Base-by-base conservation (phyloP, 1,140 invertebrate species). In the Panulirus ornatus region DNA sequence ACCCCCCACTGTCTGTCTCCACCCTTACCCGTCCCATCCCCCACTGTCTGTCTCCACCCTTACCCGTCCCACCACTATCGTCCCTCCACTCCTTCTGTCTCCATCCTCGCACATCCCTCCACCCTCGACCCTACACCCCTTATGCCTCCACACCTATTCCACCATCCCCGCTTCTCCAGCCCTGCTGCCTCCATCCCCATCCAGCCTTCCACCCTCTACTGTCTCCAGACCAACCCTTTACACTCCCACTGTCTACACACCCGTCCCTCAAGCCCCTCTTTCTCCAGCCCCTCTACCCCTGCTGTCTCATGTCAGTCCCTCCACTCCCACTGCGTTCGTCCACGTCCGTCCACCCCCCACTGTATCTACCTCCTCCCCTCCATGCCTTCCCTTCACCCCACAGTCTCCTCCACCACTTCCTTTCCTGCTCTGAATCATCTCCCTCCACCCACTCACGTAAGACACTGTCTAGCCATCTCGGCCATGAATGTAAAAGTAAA, bases 401-500 rank as follows among this genome's bases (percentile, higher is more conserved):
- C 22, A 2, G 5, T 34, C 47, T 58, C 47, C 44, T 42, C n/a
- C 79, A 47, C 79, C 63, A 66, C 63, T 22, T 19, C 5, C 63
- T 30, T 5, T 19, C 30, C 30, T 8, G 19, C 19, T 66, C 19
- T 5, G 5, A 5, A 66, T 22, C 22, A 30, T 22, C 63, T 66
- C 6, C 63, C 30, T 30, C 19, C 63, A 22, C 63, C 30, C 63
- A n/a, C 63, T 19, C n/a, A n/a, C n/a, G n/a, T n/a, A n/a, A n/a
- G n/a, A 1, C 40, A 38, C 36, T 6, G 40, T 9, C 71, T 36
- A 75, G 34, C 71, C 36, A 38, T 9, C 71, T 79, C 76, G 19
- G 66, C 36, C 44, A 85, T 44, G 58, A 85, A 85, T 63, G 70
- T 85, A 71, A 51, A 85, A 70, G 66, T 75, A 70, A 85, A 85